Conservation (phyloP, 2,797 vertebrate species). For the Centropyge bicolor region DNA sequence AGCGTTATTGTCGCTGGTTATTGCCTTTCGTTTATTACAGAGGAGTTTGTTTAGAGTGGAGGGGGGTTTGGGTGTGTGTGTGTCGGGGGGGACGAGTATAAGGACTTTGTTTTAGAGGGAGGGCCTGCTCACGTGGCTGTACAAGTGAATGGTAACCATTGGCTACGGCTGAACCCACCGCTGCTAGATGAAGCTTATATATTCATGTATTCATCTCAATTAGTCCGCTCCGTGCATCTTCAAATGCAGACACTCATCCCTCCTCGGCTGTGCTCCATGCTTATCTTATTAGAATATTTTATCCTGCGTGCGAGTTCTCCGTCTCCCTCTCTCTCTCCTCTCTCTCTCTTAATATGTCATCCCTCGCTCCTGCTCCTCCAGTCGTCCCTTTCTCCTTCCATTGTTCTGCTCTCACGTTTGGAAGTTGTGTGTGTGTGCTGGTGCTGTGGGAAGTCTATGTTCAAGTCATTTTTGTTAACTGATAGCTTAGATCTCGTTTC, state of each 20-base stretch:
- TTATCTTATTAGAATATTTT: constrained; percentile 83
- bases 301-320: constrained; percentile 59
- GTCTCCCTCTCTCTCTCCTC: constrained; percentile 13
- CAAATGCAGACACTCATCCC: constrained; percentile 79
- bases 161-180: constrained; percentile 74
- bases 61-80: neutral
- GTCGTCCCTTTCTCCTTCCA: constrained; percentile 30
- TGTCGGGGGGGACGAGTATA: constrained; percentile 11
- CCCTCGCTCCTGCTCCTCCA: constrained; percentile 49
- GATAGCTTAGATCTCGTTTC: constrained; percentile 76
- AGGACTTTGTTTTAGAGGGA: constrained; percentile 61
- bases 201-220: constrained; percentile 87
- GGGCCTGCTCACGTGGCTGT: constrained; percentile 71
- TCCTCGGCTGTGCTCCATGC: constrained; percentile 67
- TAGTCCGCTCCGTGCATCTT: constrained; percentile 76
- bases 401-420: constrained; percentile 45
- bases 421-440: constrained; percentile 40
- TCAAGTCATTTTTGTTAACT: constrained; percentile 70
- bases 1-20: constrained; percentile 82
- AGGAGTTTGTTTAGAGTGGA: constrained; percentile 81
- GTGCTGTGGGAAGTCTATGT: constrained; percentile 66
- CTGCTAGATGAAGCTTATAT: constrained; percentile 80
- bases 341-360: constrained; percentile 34
- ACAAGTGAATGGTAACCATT: constrained; percentile 81
- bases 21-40: constrained; percentile 85